A percentile compares a stretch with the other conserved stretches of the same genome.
These are phyloP conservation scores for Calycopis cecrops DNA, from an alignment of 1,140 invertebrate species.

Conservation along the genomic window DNA sequence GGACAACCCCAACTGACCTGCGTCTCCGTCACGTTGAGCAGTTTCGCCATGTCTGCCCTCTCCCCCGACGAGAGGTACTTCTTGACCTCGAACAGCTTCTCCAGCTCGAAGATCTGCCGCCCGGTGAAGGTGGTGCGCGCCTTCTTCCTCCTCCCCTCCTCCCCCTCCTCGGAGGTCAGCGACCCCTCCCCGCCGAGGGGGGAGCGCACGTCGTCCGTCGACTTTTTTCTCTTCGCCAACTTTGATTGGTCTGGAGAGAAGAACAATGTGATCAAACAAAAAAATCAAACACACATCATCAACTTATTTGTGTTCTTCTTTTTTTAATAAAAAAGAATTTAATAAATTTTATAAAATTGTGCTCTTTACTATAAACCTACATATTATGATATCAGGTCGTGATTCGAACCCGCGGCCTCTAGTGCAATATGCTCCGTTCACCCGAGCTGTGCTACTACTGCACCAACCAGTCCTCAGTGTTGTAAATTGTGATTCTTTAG, in stretches of 20 bases:
- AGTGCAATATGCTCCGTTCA: too few relatives aligned
- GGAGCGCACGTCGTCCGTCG: constrained; percentile 73
- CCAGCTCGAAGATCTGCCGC: constrained; percentile 95
- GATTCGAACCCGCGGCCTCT: too few relatives aligned
- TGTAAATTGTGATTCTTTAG: too few relatives aligned
- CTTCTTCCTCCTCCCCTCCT: constrained; percentile 91
- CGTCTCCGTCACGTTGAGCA: constrained; percentile 95
- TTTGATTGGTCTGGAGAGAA: constrained; percentile 57
- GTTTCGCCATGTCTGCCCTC: constrained; percentile 93
- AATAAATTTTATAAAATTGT: too few relatives aligned
- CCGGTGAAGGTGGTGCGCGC: constrained; percentile 96
- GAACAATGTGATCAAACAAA: constrained; percentile 7
- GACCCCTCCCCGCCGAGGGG: constrained; percentile 87
- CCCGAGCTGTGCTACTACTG: too few relatives aligned
- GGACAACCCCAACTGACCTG: constrained; percentile 80
- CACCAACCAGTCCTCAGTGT: too few relatives aligned
- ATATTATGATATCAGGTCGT: too few relatives aligned
- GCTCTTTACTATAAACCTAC: too few relatives aligned
- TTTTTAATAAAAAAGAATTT: too few relatives aligned
- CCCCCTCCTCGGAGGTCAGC: constrained; percentile 80
- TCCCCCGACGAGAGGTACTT: constrained; percentile 97
- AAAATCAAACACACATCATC: too few relatives aligned
- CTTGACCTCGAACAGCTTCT: constrained; percentile 96
- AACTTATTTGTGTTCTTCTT: too few relatives aligned
- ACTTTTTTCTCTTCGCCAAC: constrained; percentile 65